Evolutionary conservation across 2,113 vertebrate species (phyloP), one percentile per base, ranked within the genome.

Genomic region (Hirundichthys speculiger): DNA sequence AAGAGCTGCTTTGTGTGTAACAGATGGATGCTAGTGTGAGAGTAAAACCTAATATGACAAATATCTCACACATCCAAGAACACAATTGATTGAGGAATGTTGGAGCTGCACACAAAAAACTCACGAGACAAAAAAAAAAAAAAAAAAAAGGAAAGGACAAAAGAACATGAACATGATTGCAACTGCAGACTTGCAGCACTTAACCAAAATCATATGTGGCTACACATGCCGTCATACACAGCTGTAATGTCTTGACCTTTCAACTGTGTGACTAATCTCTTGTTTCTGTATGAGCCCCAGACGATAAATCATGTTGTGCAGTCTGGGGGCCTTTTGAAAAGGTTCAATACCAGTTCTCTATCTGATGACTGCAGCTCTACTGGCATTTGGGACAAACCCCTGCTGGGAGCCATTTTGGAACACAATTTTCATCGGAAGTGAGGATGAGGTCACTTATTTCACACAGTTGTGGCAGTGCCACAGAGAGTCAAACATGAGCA

Each of bases 221-320:
- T 62, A 66, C 27, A 77, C 83, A 89, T 90, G 84, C 42, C 75
- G 85, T 92, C 89, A 90, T 89, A 69, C 64, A 61, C 90, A 92
- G 88, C 89, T 91, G 91, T 88, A 88, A 90, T 77, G 80, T 84
- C 79, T 82, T 89, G 86, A 90, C 89, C 91, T 87, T 86, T 88
- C 72, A 92, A 82, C 89, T 87, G 82, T 78, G 70, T 90, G 89
- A 92, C 91, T 92, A 92, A 92, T 91, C 88, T 88, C 74, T 69
- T 82, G 86, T 91, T 90, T 82, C 84, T 80, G 84, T 79, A 73
- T 81, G 69, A 85, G 73, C 77, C 69, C 68, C 60, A 68, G 77
- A 81, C 79, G 61, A 89, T 92, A 90, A 92, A 92, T 91, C 89
- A 91, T 18, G 13, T 43, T 59, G 67, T 72, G 71, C 59, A 80